Percentiles rank a stretch among this genome's conserved stretches.
Evolutionary conservation across 2,113 vertebrate genomes (phyloP).

Genomic region (Perca schrenkii): DNA sequence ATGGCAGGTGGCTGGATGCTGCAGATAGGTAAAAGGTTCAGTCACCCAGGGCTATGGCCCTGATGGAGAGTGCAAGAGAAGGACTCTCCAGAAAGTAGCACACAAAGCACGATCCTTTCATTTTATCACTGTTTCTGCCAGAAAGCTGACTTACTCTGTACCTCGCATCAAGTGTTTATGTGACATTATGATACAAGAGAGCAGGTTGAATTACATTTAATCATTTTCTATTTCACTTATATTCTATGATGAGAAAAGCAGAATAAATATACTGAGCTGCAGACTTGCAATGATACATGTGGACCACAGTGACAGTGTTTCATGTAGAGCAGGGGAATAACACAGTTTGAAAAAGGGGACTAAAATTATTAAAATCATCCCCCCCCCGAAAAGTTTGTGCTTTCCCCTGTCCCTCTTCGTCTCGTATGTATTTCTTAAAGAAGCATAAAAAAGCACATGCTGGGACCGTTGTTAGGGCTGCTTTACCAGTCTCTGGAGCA

Average conservation of each 20-base stretch:
- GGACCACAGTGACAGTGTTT: slow-evolving; percentile 24
- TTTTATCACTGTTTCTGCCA: slow-evolving; percentile 23
- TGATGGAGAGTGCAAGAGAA: slow-evolving; percentile 77
- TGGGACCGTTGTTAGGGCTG: slow-evolving; percentile 51
- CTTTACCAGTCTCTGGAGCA: slow-evolving; percentile 62
- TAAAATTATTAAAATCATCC: slow-evolving; percentile 28
- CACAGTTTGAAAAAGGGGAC: slow-evolving; percentile 27
- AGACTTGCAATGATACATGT: neutral
- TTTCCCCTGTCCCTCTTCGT: slow-evolving; percentile 44
- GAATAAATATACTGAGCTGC: neutral
- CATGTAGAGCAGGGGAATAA: slow-evolving; percentile 27
- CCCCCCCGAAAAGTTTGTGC: slow-evolving; percentile 9
- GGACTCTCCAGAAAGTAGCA: slow-evolving; percentile 63
- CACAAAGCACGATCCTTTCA: slow-evolving; percentile 36
- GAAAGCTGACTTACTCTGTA: slow-evolving; percentile 19
- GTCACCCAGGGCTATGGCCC: slow-evolving; percentile 82
- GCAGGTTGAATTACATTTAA: slow-evolving; percentile 12
- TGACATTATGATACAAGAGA: slow-evolving; percentile 5
- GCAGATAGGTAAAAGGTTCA: slow-evolving; percentile 85
- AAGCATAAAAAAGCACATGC: slow-evolving; percentile 48
- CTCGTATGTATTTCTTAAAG: slow-evolving; percentile 52
- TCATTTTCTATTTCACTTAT: slow-evolving; percentile 15
- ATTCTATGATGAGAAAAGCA: slow-evolving; percentile 8
- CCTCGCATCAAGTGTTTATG: slow-evolving; percentile 6
- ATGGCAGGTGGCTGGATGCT: slow-evolving; percentile 85